These are phyloP conservation scores for Sigmodon hispidus DNA, from an alignment of 2,113 vertebrate species.

Conservation along the genomic window DNA sequence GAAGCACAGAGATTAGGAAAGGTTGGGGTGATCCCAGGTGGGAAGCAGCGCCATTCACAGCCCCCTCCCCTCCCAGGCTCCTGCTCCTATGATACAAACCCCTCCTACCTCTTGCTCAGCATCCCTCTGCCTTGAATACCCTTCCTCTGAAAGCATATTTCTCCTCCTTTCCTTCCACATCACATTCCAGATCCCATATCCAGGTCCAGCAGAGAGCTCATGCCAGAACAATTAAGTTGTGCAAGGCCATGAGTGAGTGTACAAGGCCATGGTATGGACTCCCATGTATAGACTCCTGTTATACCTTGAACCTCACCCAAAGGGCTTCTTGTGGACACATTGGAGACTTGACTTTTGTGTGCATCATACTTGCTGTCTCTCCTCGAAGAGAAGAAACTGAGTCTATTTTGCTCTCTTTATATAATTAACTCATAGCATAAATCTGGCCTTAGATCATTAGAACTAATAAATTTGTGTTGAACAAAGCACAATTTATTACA, in stretches of 20 bases:
- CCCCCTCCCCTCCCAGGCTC: background rate
- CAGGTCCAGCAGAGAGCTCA: background rate
- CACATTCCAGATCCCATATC: background rate
- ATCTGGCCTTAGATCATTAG: background rate
- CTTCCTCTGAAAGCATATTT: rapidly evolving
- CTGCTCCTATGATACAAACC: background rate
- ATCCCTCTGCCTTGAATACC: background rate
- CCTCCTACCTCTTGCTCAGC: background rate
- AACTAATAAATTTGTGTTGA: background rate
- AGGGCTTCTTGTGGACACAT: background rate
- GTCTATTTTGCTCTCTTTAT: background rate
- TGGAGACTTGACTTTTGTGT: background rate
- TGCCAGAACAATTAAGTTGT: background rate
- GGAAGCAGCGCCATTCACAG: too few species aligned
- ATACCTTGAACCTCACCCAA: background rate
- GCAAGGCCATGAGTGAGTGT: background rate
- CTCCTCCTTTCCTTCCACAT: background rate
- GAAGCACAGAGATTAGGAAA: background rate
- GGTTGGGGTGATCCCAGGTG: background rate
- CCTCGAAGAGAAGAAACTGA: background rate
- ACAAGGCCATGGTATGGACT: too few species aligned
- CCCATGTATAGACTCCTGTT: background rate
- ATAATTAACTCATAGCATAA: background rate
- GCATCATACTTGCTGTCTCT: background rate
- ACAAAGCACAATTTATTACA: background rate